phyloP scores from a whole-genome alignment of 2,797 vertebrate genomes.

The Borostomias antarcticus region DNA sequence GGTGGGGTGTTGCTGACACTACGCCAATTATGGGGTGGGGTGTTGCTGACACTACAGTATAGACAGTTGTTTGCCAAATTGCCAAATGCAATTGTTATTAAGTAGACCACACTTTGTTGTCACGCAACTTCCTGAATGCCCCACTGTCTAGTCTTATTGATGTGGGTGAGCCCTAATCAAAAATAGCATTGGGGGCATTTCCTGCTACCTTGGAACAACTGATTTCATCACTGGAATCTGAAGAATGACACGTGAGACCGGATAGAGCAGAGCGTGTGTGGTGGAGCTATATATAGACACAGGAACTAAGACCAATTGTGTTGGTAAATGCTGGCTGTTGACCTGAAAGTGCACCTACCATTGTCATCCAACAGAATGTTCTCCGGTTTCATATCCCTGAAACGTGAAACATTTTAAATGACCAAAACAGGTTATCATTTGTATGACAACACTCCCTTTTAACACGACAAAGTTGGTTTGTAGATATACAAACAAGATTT shows the following conservation, averaged over 20 bases:
- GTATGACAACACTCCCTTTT: too few relatives aligned
- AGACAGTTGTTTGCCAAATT: too few relatives aligned
- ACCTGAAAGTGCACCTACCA: slow-evolving; percentile 56
- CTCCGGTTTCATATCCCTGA: slow-evolving; percentile 96
- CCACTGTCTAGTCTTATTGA: not conserved
- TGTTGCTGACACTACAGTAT: too few relatives aligned
- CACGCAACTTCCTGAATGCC: slow-evolving; percentile 35
- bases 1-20: too few relatives aligned
- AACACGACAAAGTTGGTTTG: too few relatives aligned
- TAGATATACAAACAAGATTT: too few relatives aligned
- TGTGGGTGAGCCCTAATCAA: not conserved
- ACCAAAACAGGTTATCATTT: not conserved
- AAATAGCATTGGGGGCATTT: not conserved
- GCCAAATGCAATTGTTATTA: slow-evolving; percentile 27
- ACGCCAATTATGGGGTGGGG: too few relatives aligned
- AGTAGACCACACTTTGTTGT: slow-evolving; percentile 38
- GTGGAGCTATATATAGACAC: too few relatives aligned
- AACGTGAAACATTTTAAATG: slow-evolving; percentile 29
- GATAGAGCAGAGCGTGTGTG: not conserved
- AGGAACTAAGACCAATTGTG: not conserved
- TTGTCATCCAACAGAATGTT: slow-evolving; percentile 90
- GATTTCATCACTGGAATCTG: not conserved
- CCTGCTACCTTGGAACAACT: not conserved
- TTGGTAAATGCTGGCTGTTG: not conserved
- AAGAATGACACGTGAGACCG: not conserved